These are phyloP conservation scores for Keiferia lycopersicella DNA, from an alignment of 2,888 invertebrate species.

Conservation along the genomic window DNA sequence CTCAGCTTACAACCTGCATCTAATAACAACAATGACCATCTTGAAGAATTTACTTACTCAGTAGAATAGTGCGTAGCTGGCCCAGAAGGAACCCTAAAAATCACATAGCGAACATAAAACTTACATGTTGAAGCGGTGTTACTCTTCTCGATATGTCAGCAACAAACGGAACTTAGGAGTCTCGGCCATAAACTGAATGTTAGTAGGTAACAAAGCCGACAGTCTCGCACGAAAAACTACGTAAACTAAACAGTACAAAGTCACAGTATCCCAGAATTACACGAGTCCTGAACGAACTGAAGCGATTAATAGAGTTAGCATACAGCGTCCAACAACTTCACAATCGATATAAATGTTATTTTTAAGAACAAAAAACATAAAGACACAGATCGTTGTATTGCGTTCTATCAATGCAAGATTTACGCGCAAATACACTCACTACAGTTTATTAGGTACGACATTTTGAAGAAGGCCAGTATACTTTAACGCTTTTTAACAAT, in stretches of 20 bases:
- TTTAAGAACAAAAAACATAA: slow-evolving; percentile 18
- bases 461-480: neutral
- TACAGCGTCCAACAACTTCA: slow-evolving; percentile 3
- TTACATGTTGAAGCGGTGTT: slow-evolving; percentile 10
- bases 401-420: slow-evolving; percentile 18
- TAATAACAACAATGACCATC: neutral
- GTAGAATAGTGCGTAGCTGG: neutral
- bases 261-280: neutral
- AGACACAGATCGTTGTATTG: slow-evolving; percentile 9
- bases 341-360: slow-evolving; percentile 23
- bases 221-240: slow-evolving; percentile 17
- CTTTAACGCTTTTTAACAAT: slow-evolving; percentile 13
- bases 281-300: neutral
- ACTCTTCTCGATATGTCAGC: neutral
- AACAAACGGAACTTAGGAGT: neutral
- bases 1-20: neutral
- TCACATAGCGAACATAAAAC: neutral
- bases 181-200: slow-evolving; percentile 2
- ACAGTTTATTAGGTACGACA: slow-evolving; percentile 10
- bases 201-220: slow-evolving; percentile 39
- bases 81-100: neutral
- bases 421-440: slow-evolving; percentile 3
- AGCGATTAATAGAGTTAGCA: neutral
- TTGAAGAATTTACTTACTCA: slow-evolving; percentile 4
- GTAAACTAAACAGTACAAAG: slow-evolving; percentile 1